These are phyloP conservation scores for Opisthocomus hoazin DNA, from an alignment of 2,113 vertebrate genomes.

Conservation along the genomic window DNA sequence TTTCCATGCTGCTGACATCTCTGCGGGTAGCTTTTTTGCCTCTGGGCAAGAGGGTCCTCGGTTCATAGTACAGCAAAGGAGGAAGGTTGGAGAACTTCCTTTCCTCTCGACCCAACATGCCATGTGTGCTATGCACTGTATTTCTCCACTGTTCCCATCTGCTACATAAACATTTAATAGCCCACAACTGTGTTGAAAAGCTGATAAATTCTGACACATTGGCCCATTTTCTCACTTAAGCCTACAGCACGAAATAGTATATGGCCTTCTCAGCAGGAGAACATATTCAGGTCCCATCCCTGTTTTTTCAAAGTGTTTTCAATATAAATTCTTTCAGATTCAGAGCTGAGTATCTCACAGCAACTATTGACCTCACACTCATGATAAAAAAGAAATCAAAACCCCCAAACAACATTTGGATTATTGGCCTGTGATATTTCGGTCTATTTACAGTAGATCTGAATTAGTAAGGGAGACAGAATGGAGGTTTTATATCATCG, in stretches of 20 bases:
- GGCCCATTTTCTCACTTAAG: slow-evolving; percentile 17
- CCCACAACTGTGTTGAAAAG: slow-evolving; percentile 45
- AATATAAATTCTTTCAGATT: background rate
- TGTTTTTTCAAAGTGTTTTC: background rate
- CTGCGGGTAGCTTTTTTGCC: slow-evolving; percentile 57
- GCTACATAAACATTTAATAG: slow-evolving; percentile 62
- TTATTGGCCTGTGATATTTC: slow-evolving; percentile 81
- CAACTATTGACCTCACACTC: slow-evolving; percentile 37
- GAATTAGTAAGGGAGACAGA: slow-evolving; percentile 75
- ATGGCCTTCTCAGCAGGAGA: background rate
- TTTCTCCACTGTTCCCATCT: slow-evolving; percentile 44
- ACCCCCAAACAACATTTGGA: slow-evolving; percentile 66
- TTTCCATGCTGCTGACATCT: slow-evolving; percentile 19
- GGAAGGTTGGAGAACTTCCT: slow-evolving; percentile 32
- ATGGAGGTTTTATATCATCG: slow-evolving; percentile 77
- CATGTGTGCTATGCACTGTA: background rate
- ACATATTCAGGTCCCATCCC: background rate
- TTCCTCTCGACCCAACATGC: slow-evolving; percentile 24
- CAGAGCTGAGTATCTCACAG: slow-evolving; percentile 6
- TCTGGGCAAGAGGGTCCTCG: slow-evolving; percentile 15
- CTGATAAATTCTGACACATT: slow-evolving; percentile 54
- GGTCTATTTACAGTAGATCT: slow-evolving; percentile 75
- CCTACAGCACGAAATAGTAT: background rate
- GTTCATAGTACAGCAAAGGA: slow-evolving; percentile 26
- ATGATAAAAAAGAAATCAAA: background rate